Conservation (phyloP, 53 echinoderm and acorn worm genomes). For the Temnopleurus reevesii region DNA sequence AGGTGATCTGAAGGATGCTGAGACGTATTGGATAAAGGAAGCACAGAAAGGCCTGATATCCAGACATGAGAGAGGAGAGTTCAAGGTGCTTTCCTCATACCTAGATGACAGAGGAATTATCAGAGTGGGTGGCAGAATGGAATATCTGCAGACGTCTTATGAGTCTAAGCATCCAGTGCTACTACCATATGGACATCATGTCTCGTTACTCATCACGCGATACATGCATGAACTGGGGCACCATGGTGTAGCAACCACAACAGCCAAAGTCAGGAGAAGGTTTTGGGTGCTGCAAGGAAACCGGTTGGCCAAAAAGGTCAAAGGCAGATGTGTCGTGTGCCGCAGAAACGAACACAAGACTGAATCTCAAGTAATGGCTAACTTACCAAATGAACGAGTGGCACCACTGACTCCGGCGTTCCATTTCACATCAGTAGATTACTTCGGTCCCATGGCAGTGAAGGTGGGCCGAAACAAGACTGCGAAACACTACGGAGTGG, state of each 20-base stretch:
- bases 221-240: conserved; percentile 62
- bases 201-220: conserved; percentile 61
- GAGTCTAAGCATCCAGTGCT: conserved; percentile 65
- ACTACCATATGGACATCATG: conserved; percentile 52
- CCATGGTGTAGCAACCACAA: conserved; percentile 66
- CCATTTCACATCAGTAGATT: conserved; percentile 59
- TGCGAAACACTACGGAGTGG: conserved; percentile 48
- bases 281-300: conserved; percentile 66
- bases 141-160: background rate
- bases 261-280: conserved; percentile 66
- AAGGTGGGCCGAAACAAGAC: conserved; percentile 65
- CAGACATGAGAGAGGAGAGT: conserved; percentile 42
- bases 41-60: conserved; percentile 56
- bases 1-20: background rate
- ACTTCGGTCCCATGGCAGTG: conserved; percentile 66
- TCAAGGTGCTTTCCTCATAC: conserved; percentile 70
- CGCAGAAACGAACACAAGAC: conserved; percentile 1
- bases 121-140: conserved; percentile 63
- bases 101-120: conserved; percentile 57
- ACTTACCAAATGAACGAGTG: conserved; percentile 17
- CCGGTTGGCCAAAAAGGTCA: conserved; percentile 64
- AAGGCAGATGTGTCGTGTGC: conserved; percentile 67
- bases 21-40: conserved; percentile 50
- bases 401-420: conserved; percentile 60
- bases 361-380: conserved; percentile 52